Evolutionary conservation across 2,797 vertebrate genomes (phyloP).

Genomic region (Xenopus petersii): DNA sequence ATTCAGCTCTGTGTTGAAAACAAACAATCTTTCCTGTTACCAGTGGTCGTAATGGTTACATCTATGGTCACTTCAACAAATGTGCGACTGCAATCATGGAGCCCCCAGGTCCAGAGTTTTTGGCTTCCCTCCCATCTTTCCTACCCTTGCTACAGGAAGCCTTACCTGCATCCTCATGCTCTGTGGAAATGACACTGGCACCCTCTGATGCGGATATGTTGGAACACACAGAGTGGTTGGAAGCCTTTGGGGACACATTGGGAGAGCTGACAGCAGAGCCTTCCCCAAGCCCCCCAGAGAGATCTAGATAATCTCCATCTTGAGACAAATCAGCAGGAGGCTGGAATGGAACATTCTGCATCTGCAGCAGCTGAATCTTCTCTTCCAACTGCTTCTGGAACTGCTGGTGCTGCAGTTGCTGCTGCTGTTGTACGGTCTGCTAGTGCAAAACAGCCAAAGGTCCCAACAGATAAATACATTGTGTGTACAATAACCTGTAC

Average conservation of each 20-base stretch:
- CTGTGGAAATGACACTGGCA: constrained; percentile 71
- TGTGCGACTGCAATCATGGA: too few relatives aligned
- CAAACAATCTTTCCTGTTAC: too few relatives aligned
- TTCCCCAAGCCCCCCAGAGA: constrained; percentile 67
- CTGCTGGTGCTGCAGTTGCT: constrained; percentile 88
- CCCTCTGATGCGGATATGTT: constrained; percentile 77
- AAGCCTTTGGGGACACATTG: constrained; percentile 81
- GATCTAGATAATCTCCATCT: constrained; percentile 79
- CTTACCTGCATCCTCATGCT: constrained; percentile 80
- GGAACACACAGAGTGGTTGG: constrained; percentile 82
- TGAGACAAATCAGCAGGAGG: constrained; percentile 60
- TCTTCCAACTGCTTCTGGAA: constrained; percentile 91
- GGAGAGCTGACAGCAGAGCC: constrained; percentile 88
- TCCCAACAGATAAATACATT: too few relatives aligned
- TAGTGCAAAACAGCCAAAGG: too few relatives aligned
- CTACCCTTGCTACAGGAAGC: too few relatives aligned
- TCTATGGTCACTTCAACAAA: too few relatives aligned
- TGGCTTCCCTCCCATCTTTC: too few relatives aligned
- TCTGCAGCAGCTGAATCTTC: constrained; percentile 84
- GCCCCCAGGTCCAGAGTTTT: too few relatives aligned
- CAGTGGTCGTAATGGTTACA: too few relatives aligned
- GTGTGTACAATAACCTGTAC: too few relatives aligned
- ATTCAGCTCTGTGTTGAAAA: too few relatives aligned
- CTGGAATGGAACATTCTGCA: constrained; percentile 80
- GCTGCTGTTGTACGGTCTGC: constrained; percentile 88